Base-by-base conservation (phyloP, 1,140 invertebrate species). In the Habropoda laboriosa region DNA sequence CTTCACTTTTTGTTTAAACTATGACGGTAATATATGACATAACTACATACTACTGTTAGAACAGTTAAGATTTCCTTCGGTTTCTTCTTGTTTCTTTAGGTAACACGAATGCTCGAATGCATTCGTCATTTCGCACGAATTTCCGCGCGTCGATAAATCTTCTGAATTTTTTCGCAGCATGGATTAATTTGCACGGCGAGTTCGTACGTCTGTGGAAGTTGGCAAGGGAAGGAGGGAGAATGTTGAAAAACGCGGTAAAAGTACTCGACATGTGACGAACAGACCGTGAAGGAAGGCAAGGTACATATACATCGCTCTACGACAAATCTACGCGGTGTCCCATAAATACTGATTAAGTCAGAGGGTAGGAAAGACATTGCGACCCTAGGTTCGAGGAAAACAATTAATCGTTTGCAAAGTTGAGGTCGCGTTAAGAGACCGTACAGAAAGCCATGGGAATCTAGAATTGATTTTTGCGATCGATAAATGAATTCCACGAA, bases 221-320 rank as follows among this genome's bases (percentile, higher is more conserved):
- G 61, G 73, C 30, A 80, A 61, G 55, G 79, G 45, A 81, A 77
- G 68, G 77, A 80, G 63, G 74, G 63, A 86, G 82, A 86, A 87
- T 82, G 85, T 71, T 87, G 80, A 82, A 86, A 86, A 85, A 80
- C 80, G 80, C 68, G 87, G 87, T 89, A 88, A 89, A 89, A 89
- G 86, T 88, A 86, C 81, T 83, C 86, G 82, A 87, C 87, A 89
- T 86, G 86, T 89, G 87, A 89, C 87, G 86, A 88, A 86, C 87
- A 88, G 86, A 89, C 82, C 87, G 86, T 89, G 87, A 88, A 89
- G 87, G 85, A 84, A 89, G 86, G 83, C 82, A 83, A 87, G 86
- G 86, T 85, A 86, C 71, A 76, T 68, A 61, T 58, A 61, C 64
- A 76, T 70, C 76, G 66, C 38, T 73, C 49, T 53, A 73, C 64